Evolutionary conservation across 1,140 invertebrate species (phyloP).

Genomic region (Drosophila murphyi): DNA sequence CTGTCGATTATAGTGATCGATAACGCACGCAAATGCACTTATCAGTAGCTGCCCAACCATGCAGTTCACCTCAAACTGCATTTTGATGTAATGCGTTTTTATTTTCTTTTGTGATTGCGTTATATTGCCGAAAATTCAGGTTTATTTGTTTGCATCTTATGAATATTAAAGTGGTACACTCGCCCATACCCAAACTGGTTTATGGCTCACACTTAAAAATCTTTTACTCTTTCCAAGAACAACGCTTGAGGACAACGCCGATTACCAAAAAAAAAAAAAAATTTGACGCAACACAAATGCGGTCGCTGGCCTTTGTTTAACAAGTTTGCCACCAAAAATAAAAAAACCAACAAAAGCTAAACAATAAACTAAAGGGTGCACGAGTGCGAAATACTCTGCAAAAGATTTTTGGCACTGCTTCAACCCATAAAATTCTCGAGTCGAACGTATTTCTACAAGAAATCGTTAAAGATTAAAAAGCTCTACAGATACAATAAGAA

Average conservation of each 20-base stretch:
- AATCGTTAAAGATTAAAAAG: too few relatives aligned
- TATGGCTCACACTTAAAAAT: constrained; percentile 58
- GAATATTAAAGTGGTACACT: constrained; percentile 65
- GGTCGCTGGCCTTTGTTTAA: constrained; percentile 78
- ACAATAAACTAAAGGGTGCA: background rate
- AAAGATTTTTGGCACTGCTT: background rate
- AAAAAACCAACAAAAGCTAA: constrained; percentile 29
- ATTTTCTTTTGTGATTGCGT: constrained; percentile 1
- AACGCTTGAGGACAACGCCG: constrained; percentile 49
- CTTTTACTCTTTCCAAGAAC: constrained; percentile 80
- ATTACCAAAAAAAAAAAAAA: constrained; percentile 54
- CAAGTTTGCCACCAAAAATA: constrained; percentile 73
- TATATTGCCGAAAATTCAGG: constrained; percentile 55
- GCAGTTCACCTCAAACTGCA: constrained; percentile 49
- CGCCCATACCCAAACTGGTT: constrained; percentile 58
- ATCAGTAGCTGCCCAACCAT: constrained; percentile 44
- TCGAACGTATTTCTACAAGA: too few relatives aligned
- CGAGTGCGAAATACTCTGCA: constrained; percentile 38
- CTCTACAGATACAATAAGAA: background rate
- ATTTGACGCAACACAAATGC: constrained; percentile 65
- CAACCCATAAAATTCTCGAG: background rate
- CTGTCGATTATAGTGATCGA: constrained; percentile 46
- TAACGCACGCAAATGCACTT: constrained; percentile 9
- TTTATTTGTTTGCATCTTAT: constrained; percentile 55
- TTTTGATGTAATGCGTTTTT: constrained; percentile 49